A percentile compares a stretch with the other conserved stretches of the same genome.
These are phyloP conservation scores for Drosophila ficusphila DNA, from an alignment of 1,140 invertebrate genomes.

Conservation along the genomic window DNA sequence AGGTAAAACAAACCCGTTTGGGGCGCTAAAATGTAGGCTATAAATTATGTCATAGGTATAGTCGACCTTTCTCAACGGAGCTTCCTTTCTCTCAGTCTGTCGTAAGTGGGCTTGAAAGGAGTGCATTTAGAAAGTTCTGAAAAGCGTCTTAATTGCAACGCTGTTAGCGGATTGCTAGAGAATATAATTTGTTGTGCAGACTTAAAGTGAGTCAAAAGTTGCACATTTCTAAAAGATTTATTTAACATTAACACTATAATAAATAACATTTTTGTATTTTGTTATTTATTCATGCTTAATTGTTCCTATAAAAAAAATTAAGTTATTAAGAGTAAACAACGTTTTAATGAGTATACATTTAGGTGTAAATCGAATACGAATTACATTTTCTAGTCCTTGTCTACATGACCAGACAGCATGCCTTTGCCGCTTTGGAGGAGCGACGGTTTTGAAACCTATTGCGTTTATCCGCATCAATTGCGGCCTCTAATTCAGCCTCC, in stretches of 20 bases:
- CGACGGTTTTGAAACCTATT: not conserved
- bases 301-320: too few species aligned
- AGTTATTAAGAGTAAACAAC: not conserved
- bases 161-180: not conserved
- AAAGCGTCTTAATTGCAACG: constrained; percentile 32
- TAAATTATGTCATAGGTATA: constrained; percentile 64
- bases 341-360: not conserved
- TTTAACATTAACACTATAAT: too few species aligned
- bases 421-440: not conserved
- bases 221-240: too few species aligned
- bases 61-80: constrained; percentile 19
- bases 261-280: too few species aligned
- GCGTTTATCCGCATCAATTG: too few species aligned
- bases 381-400: not conserved
- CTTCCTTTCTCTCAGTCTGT: not conserved
- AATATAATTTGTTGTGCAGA: not conserved
- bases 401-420: constrained; percentile 30
- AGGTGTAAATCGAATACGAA: not conserved
- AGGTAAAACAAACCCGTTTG: constrained; percentile 44
- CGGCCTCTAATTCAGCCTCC: not conserved
- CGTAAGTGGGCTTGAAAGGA: constrained; percentile 35
- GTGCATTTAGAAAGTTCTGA: constrained; percentile 38
- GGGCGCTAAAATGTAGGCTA: constrained; percentile 53
- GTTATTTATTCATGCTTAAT: too few species aligned
- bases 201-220: not conserved